Conservation (phyloP, 2,888 invertebrate species). For the Tetranychus piercei region DNA sequence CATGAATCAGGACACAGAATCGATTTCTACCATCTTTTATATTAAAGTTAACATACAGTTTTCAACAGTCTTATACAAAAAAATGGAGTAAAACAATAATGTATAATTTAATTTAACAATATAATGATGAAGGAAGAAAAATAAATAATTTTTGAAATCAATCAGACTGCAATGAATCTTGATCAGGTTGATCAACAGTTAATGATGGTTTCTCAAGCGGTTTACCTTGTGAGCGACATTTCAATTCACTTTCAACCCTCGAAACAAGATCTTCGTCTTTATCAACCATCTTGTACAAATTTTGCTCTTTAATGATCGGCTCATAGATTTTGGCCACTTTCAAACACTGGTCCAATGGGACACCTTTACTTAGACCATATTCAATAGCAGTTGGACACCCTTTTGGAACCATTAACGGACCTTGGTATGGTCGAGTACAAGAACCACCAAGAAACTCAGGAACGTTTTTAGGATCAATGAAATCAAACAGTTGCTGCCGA, state of each 20-base stretch:
- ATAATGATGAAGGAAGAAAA: too few species aligned
- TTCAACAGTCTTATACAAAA: too few species aligned
- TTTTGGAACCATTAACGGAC: not conserved
- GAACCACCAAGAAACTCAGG: constrained; percentile 16
- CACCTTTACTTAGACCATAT: not conserved
- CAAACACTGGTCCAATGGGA: not conserved
- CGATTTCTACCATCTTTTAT: too few species aligned
- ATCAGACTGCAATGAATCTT: not conserved
- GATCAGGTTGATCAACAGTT: not conserved
- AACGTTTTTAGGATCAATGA: constrained; percentile 5
- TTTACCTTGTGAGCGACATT: not conserved
- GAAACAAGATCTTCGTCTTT: not conserved
- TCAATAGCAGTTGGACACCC: constrained; percentile 9
- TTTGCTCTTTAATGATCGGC: constrained; percentile 2
- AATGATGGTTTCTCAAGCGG: not conserved
- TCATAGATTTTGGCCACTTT: constrained; percentile 5
- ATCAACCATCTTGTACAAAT: not conserved
- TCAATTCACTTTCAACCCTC: not conserved
- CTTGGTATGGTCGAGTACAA: constrained; percentile 10
- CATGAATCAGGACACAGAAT: too few species aligned
- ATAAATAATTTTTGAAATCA: too few species aligned
- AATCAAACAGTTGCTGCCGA: not conserved
- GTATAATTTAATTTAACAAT: too few species aligned
- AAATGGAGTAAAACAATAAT: too few species aligned
- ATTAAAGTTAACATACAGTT: too few species aligned